These are phyloP conservation scores for Aeoliscus strigatus DNA, from an alignment of 2,797 vertebrate species.

Conservation along the genomic window DNA sequence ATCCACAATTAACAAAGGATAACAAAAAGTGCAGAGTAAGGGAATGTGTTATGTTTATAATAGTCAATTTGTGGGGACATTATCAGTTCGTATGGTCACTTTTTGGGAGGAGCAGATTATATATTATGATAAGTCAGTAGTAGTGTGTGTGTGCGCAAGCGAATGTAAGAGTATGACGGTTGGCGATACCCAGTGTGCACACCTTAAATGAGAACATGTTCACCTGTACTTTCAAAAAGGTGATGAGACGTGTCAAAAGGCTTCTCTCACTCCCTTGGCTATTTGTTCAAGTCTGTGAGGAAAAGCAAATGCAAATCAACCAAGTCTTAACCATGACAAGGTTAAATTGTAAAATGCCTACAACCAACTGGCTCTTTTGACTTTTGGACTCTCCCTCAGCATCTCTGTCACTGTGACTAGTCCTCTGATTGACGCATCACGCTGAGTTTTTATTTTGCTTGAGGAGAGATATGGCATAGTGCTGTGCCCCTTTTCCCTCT, in stretches of 20 bases:
- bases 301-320: conserved; percentile 41
- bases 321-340: conserved; percentile 63
- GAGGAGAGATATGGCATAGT: conserved; percentile 44
- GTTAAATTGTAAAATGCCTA: conserved; percentile 29
- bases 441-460: conserved; percentile 53
- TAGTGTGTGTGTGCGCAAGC: no score
- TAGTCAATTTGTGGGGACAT: neutral
- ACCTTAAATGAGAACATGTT: conserved; percentile 11
- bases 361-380: conserved; percentile 41
- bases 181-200: neutral
- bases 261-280: conserved; percentile 3
- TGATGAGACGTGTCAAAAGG: conserved; percentile 9
- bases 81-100: no score
- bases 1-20: neutral
- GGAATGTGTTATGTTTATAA: neutral
- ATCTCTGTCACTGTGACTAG: conserved; percentile 48
- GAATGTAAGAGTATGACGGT: no score
- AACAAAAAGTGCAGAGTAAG: neutral
- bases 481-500: conserved; percentile 41
- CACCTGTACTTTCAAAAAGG: conserved; percentile 4
- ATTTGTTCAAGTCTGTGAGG: conserved; percentile 21
- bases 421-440: conserved; percentile 54
- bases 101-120: no score
- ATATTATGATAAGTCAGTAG: no score
- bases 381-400: conserved; percentile 47